Base-by-base conservation (phyloP, 2,888 invertebrate species). In the Creontiades dilutus region DNA sequence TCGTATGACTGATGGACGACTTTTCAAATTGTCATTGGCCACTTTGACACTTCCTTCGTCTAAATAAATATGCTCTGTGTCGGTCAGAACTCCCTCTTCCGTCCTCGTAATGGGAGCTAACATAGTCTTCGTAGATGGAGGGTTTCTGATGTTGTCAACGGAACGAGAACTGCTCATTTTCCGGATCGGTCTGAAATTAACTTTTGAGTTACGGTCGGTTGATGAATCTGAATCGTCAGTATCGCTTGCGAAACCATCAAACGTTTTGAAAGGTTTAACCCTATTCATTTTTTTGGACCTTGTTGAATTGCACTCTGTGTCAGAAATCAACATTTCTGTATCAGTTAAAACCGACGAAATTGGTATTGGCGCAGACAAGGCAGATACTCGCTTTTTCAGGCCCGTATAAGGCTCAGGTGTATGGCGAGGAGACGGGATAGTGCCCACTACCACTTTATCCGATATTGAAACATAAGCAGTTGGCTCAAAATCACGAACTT, bases 271-370 rank as follows among this genome's bases (percentile, higher is more conserved):
- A 13, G 84, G 75, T 19, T 61, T 90, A 16, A 52, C 68, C 80
- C 84, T 90, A 81, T 27, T 90, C 52, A 89, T 48, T 46, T 75
- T 81, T n/a, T 47, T 28, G 4, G 76, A 23, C 5, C 82, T 9
- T 19, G 80, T 48, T 68, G 80, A 37, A 61, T 75, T 82, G 68
- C 48, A 92, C 78, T 93, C 93, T 37, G 92, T 92, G 88, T 94
- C 94, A 19, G 93, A 93, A 76, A 92, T 91, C 47, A 94, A 91
- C 12, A 93, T 91, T 92, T 94, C 94, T 61, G 93, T 92, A 91
- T 94, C 94, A 23, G 94, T 93, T 16, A 90, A 37, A 11, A 80
- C 80, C 23, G 82, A 82, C 27, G 88, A 88, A 16, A 89, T 81
- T 2, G 89, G 89, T 46, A 68, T 16, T 5, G 89, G 82, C 47